A percentile compares a stretch with the other conserved stretches of the same genome.
Conservation (phyloP, 2,888 invertebrate species). For the Subacronicta megacephala region DNA sequence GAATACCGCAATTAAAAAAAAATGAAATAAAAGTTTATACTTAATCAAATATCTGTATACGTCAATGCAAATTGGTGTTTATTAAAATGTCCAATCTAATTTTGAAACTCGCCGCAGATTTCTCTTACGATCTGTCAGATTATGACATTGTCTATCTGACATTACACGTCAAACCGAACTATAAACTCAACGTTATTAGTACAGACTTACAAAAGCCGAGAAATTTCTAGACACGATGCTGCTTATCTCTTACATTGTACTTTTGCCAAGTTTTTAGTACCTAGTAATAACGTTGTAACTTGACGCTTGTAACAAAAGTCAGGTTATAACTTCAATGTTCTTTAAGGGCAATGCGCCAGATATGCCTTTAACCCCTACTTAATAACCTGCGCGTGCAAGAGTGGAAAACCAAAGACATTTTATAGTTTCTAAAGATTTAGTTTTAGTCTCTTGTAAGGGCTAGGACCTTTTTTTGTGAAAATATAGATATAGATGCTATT, state of each 20-base stretch:
- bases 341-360: conserved; percentile 32
- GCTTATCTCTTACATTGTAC: conserved; percentile 38
- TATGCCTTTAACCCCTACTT: conserved; percentile 5
- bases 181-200: background rate
- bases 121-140: background rate
- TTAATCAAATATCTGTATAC: no score
- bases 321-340: conserved; percentile 23
- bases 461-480: no score
- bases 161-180: background rate
- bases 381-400: background rate
- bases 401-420: no score
- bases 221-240: conserved; percentile 18
- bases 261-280: conserved; percentile 29
- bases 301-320: conserved; percentile 15
- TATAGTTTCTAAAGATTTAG: no score
- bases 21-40: no score
- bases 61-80: no score
- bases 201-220: conserved; percentile 12
- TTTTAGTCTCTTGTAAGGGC: no score
- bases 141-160: background rate
- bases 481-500: no score
- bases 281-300: conserved; percentile 34
- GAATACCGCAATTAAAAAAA: no score
- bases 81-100: background rate
- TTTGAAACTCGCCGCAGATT: no score